Evolutionary conservation across 2,888 invertebrate genomes (phyloP).

Genomic region (Sclerodermus sp.): DNA sequence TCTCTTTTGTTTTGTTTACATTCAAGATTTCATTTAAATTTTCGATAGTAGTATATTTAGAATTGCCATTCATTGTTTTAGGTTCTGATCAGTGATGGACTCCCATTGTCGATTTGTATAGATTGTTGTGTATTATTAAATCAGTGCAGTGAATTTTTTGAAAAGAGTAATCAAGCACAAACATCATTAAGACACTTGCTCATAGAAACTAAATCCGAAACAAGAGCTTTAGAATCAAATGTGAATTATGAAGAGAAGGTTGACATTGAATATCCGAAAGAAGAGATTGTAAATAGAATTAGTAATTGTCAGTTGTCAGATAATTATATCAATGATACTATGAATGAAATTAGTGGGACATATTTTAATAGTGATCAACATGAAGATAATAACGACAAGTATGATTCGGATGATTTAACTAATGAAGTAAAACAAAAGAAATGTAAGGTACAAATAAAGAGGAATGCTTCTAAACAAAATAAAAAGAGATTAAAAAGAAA

Average conservation of each 20-base stretch:
- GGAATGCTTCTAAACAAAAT: slow-evolving; percentile 23
- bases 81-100: slow-evolving; percentile 50
- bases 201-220: slow-evolving; percentile 33
- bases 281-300: slow-evolving; percentile 26
- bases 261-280: slow-evolving; percentile 31
- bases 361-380: slow-evolving; percentile 31
- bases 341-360: slow-evolving; percentile 20
- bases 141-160: slow-evolving; percentile 55
- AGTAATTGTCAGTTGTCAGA: slow-evolving; percentile 34
- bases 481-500: slow-evolving; percentile 39
- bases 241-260: slow-evolving; percentile 36
- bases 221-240: slow-evolving; percentile 27
- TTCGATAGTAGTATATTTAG: background rate
- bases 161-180: slow-evolving; percentile 56
- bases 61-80: slow-evolving; percentile 27
- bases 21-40: background rate
- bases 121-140: slow-evolving; percentile 55
- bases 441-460: slow-evolving; percentile 33
- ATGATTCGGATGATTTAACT: slow-evolving; percentile 22
- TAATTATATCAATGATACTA: slow-evolving; percentile 31
- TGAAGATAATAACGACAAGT: slow-evolving; percentile 24
- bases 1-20: too few species aligned
- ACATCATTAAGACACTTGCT: slow-evolving; percentile 48
- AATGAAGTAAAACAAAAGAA: slow-evolving; percentile 32
- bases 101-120: slow-evolving; percentile 55